Evolutionary conservation across 2,797 vertebrate genomes (phyloP), one percentile per base, ranked within the genome.

Genomic region (Momotus momota): DNA sequence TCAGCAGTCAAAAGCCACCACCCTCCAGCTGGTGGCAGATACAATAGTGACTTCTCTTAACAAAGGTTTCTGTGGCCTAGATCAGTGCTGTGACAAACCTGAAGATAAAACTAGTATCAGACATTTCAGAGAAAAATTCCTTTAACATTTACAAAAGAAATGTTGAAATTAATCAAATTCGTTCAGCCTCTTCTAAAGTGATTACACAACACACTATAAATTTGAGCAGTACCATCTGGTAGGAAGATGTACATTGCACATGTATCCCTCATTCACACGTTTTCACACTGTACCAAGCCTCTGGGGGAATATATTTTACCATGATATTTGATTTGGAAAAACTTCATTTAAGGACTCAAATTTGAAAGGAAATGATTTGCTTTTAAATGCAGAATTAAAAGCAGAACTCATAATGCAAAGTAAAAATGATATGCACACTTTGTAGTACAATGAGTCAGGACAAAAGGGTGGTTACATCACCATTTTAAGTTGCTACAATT

Each of bases 271-370:
- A 93, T 58, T 86, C 2, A 7, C 62, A 91, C 85, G 91, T 94
- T 96, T 91, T 94, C 91, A 88, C 86, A 79, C 75, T 75, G 66
- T 73, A 94, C 51, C 80, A 46, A 88, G 93, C 86, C 89, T 88
- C 83, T 93, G 35, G 74, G 92, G 55, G 73, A 92, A 90, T 91
- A 81, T 84, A 91, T 90, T 96, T 93, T 86, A 90, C 77, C 83
- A 52, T 60, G 82, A 64, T 94, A 94, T 77, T 88, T 95, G 78
- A 90, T 94, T 86, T 92, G 71, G 80, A 94, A 96, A 95, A 96
- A 88, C 29, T 86, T 74, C 45, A 90, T 61, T 90, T 96, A 95
- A 88, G 74, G 81, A 85, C 78, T 93, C 10, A 10, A 54, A 88
- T 86, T 57, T 87, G 51, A 92, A 93, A 88, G n/a, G 33, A 87